These are phyloP conservation scores for Coleophora flavipennella DNA, from an alignment of 2,888 invertebrate species.

Conservation along the genomic window DNA sequence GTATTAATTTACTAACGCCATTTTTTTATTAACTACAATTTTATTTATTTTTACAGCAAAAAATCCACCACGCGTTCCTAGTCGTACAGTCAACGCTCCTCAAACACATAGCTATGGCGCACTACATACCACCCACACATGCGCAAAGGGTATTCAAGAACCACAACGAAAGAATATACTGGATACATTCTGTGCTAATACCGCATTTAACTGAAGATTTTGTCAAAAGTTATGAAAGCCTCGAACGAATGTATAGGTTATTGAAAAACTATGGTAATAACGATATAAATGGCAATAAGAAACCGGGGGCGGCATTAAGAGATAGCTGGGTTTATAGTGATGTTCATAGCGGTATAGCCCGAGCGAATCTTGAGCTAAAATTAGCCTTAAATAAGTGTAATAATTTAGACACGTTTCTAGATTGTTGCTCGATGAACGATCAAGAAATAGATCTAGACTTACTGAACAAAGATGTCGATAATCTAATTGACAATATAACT, in stretches of 20 bases:
- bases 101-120: slow-evolving; percentile 54
- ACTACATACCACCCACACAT: slow-evolving; percentile 32
- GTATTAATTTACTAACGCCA: too few relatives aligned
- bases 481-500: slow-evolving; percentile 44
- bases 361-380: slow-evolving; percentile 49
- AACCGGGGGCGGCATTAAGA: slow-evolving; percentile 35
- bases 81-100: slow-evolving; percentile 59
- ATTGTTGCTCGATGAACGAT: slow-evolving; percentile 52
- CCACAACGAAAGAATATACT: slow-evolving; percentile 57
- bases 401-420: slow-evolving; percentile 52
- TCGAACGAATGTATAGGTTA: slow-evolving; percentile 56
- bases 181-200: slow-evolving; percentile 49
- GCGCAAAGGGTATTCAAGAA: slow-evolving; percentile 42
- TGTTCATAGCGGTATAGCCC: slow-evolving; percentile 50
- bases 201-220: slow-evolving; percentile 37
- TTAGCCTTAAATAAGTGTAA: slow-evolving; percentile 47
- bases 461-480: slow-evolving; percentile 51
- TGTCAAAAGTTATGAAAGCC: slow-evolving; percentile 35
- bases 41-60: slow-evolving; percentile 29
- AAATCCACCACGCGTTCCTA: slow-evolving; percentile 61
- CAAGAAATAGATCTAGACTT: slow-evolving; percentile 45
- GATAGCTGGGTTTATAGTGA: slow-evolving; percentile 59
- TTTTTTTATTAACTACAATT: too few relatives aligned
- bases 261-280: slow-evolving; percentile 48
- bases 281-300: slow-evolving; percentile 30